Conservation (phyloP, 2,797 vertebrate species). For the Pangasius sanitwongsei region DNA sequence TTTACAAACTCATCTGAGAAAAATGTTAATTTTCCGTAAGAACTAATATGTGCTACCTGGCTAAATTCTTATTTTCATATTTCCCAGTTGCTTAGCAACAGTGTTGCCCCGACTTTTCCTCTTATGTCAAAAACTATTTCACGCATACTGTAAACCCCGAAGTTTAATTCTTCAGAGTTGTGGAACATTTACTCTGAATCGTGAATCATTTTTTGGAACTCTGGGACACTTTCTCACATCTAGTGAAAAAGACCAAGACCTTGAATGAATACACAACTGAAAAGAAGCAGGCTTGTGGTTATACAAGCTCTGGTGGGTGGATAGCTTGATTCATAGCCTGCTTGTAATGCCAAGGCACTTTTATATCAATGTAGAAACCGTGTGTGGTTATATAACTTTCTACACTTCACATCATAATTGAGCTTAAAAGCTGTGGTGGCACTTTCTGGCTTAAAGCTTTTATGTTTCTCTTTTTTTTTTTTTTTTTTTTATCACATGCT, state of each 20-base stretch:
- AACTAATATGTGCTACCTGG: not conserved
- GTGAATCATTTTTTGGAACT: not conserved
- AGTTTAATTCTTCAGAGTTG: not conserved
- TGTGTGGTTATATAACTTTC: not conserved
- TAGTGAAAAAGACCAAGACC: not conserved
- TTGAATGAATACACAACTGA: not conserved
- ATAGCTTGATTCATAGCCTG: not conserved
- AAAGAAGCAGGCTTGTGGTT: slow-evolving; percentile 11
- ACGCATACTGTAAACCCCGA: not conserved
- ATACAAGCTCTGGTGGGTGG: slow-evolving; percentile 26
- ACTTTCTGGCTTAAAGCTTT: not conserved
- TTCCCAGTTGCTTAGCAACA: not conserved
- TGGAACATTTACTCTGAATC: not conserved
- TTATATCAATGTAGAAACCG: not conserved
- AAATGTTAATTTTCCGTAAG: not conserved
- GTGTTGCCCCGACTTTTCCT: not conserved
- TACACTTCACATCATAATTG: not conserved
- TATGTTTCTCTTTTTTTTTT: not conserved
- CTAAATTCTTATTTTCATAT: not conserved
- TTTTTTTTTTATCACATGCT: not conserved
- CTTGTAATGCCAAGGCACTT: slow-evolving; percentile 6
- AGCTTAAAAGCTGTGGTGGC: slow-evolving; percentile 4
- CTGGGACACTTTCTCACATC: not conserved
- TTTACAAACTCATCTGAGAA: not conserved
- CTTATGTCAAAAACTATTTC: not conserved